Conservation (phyloP, 2,888 invertebrate species). For the Drosophila kuntzei region DNA sequence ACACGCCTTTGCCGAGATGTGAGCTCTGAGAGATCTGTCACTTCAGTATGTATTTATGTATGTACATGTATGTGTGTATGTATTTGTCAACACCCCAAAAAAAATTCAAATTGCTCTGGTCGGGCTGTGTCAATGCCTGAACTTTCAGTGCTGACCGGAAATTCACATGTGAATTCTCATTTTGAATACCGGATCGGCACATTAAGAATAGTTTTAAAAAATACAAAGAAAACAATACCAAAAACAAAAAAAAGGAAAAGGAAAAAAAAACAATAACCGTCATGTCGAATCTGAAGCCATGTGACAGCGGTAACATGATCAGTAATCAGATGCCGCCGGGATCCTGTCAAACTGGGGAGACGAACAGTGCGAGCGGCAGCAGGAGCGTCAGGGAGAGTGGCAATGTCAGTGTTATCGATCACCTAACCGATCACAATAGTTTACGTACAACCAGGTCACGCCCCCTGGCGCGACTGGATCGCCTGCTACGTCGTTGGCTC, state of each 20-base stretch:
- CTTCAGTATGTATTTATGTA: not conserved
- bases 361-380: slow-evolving; percentile 6
- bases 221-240: slow-evolving; percentile 1
- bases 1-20: not conserved
- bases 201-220: slow-evolving; percentile 25
- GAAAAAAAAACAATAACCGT: slow-evolving; percentile 5
- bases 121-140: slow-evolving; percentile 3
- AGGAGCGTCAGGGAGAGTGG: slow-evolving; percentile 2
- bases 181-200: slow-evolving; percentile 20
- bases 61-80: not conserved
- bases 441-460: slow-evolving; percentile 20
- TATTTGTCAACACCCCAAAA: not conserved
- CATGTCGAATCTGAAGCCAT: slow-evolving; percentile 24
- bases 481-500: slow-evolving; percentile 62
- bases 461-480: slow-evolving; percentile 48
- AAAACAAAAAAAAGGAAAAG: not conserved
- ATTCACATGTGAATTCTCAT: slow-evolving; percentile 6
- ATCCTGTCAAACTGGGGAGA: not conserved
- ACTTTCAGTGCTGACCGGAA: slow-evolving; percentile 8
- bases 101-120: not conserved
- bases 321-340: not conserved
- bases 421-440: slow-evolving; percentile 18
- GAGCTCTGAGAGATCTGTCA: slow-evolving; percentile 25
- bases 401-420: slow-evolving; percentile 2
- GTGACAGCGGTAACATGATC: slow-evolving; percentile 5